phyloP scores from a whole-genome alignment of 2,113 vertebrate species.

The Crotalus helleri region DNA sequence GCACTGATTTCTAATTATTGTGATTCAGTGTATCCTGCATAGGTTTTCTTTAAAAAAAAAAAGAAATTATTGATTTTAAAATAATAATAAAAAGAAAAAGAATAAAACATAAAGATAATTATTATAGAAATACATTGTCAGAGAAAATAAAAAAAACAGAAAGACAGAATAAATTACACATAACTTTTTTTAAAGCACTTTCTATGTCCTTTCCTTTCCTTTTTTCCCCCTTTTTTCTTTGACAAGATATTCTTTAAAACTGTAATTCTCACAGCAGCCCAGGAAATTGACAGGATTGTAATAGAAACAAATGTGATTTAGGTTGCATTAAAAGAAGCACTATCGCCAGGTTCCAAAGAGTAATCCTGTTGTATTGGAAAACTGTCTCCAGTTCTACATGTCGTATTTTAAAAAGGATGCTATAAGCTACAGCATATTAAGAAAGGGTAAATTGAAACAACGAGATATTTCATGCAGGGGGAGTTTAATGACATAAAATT shows the following conservation, averaged over 20 bases:
- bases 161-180: neutral
- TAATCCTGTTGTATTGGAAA: neutral
- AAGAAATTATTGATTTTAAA: neutral
- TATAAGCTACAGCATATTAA: neutral
- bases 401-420: neutral
- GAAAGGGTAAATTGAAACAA: neutral
- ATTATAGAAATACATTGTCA: neutral
- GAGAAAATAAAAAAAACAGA: neutral
- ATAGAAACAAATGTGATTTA: neutral
- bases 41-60: neutral
- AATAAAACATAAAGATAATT: neutral
- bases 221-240: neutral
- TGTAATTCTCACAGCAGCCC: neutral
- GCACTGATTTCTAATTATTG: neutral
- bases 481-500: neutral
- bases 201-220: neutral
- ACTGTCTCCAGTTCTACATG: neutral
- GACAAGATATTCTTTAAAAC: neutral
- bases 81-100: neutral
- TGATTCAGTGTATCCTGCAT: neutral
- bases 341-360: neutral
- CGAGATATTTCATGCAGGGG: neutral
- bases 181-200: neutral
- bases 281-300: neutral
- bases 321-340: neutral